phyloP scores from a whole-genome alignment of 2,797 vertebrate genomes.

The Agapornis canus region DNA sequence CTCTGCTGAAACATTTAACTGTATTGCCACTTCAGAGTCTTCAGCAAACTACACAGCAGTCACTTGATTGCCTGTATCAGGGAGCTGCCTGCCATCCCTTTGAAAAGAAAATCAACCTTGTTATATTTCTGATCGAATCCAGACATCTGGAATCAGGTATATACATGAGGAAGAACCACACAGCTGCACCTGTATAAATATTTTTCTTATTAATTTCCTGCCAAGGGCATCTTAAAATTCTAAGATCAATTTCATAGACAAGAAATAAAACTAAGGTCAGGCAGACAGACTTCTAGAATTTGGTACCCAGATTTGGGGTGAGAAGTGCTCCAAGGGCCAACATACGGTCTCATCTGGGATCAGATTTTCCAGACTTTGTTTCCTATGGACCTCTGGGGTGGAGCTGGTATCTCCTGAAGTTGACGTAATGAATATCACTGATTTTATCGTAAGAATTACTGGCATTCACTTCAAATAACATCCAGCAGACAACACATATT shows the following conservation, averaged over 20 bases:
- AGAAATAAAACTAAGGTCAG: background rate
- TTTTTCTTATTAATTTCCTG: constrained; percentile 30
- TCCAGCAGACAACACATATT: constrained; percentile 16
- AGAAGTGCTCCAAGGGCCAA: background rate
- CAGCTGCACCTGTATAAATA: constrained; percentile 31
- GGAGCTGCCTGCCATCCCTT: background rate
- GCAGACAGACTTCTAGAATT: background rate
- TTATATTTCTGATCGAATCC: background rate
- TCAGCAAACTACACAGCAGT: background rate
- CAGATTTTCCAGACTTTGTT: background rate
- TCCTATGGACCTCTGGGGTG: background rate
- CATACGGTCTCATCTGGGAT: background rate
- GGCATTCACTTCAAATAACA: constrained; percentile 50
- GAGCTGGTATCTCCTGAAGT: background rate
- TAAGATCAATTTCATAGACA: constrained; percentile 15
- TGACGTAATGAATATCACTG: background rate
- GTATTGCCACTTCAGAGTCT: background rate
- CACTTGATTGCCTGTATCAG: background rate
- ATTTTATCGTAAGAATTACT: constrained; percentile 49
- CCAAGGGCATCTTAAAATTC: constrained; percentile 10
- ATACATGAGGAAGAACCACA: background rate
- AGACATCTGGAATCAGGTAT: constrained; percentile 40
- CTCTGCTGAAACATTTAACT: background rate
- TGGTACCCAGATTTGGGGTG: background rate
- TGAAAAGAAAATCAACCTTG: background rate